Evolutionary conservation across 2,797 vertebrate species (phyloP).

Genomic region (Mormyrops attenuatus): DNA sequence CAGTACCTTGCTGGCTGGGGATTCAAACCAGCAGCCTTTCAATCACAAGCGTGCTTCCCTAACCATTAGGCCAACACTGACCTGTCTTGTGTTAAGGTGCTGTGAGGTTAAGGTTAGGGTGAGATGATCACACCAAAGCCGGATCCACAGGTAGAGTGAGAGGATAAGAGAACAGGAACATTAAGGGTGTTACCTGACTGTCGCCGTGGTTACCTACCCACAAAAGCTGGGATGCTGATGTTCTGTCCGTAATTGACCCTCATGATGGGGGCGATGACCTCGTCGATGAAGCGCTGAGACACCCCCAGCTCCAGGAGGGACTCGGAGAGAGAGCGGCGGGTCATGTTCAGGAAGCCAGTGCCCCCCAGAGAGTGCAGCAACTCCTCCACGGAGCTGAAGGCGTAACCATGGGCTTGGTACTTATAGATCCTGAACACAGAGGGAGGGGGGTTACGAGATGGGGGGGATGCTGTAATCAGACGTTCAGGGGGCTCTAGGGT

Average conservation of each 20-base stretch:
- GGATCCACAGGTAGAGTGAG: not conserved
- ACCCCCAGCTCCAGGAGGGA: conserved; percentile 87
- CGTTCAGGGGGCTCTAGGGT: not conserved
- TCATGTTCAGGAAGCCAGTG: conserved; percentile 91
- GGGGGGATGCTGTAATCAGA: not conserved
- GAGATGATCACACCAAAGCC: not conserved
- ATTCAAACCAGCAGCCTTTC: not conserved
- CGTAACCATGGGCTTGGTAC: conserved; percentile 91
- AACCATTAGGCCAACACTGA: not conserved
- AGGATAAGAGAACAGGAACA: not conserved
- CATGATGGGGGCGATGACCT: conserved; percentile 84
- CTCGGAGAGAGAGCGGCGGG: conserved; percentile 79
- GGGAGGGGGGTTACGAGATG: not conserved
- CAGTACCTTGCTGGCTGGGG: not conserved
- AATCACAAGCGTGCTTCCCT: not conserved
- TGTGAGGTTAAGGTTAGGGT: not conserved
- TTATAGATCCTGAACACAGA: conserved; percentile 80
- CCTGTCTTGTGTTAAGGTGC: not conserved
- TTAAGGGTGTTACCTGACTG: not conserved
- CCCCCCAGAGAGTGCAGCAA: conserved; percentile 84
- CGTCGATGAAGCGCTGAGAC: conserved; percentile 91
- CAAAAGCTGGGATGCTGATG: conserved; percentile 87
- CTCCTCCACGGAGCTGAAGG: conserved; percentile 90
- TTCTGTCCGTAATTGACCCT: conserved; percentile 92
- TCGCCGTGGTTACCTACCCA: conserved; percentile 63